Evolutionary conservation across 2,113 vertebrate genomes (phyloP).

Genomic region (Equus quagga): DNA sequence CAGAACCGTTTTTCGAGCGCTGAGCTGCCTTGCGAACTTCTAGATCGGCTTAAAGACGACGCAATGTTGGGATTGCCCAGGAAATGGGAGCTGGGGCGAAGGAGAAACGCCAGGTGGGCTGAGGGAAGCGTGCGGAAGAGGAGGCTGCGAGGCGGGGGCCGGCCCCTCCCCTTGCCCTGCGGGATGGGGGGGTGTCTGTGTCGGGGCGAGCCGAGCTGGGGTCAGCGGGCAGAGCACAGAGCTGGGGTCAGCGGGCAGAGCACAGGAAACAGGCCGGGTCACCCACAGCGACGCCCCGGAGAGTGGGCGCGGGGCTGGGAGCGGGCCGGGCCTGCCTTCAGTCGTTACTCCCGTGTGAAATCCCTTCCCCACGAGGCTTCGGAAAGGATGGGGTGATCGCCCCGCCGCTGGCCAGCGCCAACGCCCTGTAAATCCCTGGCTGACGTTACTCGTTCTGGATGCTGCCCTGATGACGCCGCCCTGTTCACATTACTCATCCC

Average conservation of each 20-base stretch:
- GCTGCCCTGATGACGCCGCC: accelerated
- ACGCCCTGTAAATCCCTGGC: not conserved
- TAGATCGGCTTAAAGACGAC: not conserved
- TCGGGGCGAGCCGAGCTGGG: no score
- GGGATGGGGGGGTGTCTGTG: not conserved
- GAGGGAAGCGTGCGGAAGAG: no score
- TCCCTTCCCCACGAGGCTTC: not conserved
- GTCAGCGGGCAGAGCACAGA: not conserved
- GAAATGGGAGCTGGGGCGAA: no score
- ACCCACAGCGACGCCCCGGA: not conserved
- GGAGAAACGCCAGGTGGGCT: no score
- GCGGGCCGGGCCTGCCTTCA: not conserved
- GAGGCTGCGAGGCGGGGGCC: not conserved
- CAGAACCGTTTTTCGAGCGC: not conserved
- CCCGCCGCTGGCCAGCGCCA: accelerated
- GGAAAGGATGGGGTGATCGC: accelerated
- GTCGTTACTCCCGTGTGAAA: not conserved
- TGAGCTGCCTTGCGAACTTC: not conserved
- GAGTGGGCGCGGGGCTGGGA: not conserved
- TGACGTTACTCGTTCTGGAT: not conserved
- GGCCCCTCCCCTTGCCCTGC: not conserved
- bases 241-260: not conserved
- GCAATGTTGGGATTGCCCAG: not conserved
- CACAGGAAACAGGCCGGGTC: not conserved
- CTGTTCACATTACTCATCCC: not conserved